Evolutionary conservation across 64 coral and sea anemone species (phyloP).

Genomic region (Montipora sp.): DNA sequence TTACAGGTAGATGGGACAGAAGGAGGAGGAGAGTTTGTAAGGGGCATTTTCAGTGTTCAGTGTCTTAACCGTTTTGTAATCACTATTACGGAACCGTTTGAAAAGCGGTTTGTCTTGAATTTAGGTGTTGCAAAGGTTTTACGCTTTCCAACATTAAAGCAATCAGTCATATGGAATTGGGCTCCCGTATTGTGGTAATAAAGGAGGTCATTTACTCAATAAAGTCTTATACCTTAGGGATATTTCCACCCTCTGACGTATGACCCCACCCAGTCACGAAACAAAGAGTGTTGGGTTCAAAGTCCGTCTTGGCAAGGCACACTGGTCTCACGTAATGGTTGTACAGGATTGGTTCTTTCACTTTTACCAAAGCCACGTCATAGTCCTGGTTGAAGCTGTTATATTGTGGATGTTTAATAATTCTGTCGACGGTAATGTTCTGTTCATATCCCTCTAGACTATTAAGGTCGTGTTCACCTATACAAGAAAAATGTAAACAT

Average conservation of each 20-base stretch:
- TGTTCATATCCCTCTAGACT: constrained; percentile 70
- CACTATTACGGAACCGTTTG: no score
- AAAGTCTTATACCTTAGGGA: constrained; percentile 22
- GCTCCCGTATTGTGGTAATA: no score
- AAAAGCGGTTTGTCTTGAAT: no score
- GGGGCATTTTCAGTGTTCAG: no score
- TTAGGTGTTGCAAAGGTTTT: no score
- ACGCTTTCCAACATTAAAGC: no score
- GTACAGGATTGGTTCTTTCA: constrained; percentile 64
- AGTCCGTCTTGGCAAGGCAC: constrained; percentile 56
- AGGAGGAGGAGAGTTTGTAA: no score
- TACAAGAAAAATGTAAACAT: not conserved
- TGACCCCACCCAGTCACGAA: constrained; percentile 81
- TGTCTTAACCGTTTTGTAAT: no score
- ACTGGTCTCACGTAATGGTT: constrained; percentile 76
- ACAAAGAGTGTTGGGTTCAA: constrained; percentile 42
- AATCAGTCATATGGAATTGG: no score
- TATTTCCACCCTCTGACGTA: constrained; percentile 50
- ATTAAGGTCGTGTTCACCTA: constrained; percentile 80
- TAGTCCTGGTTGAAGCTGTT: constrained; percentile 59
- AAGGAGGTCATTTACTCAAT: no score
- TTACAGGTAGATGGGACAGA: no score
- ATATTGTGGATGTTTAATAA: constrained; percentile 76
- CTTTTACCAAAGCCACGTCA: constrained; percentile 83
- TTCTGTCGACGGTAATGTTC: constrained; percentile 50